Evolutionary conservation across 2,797 vertebrate genomes (phyloP).

Genomic region (Phrynocephalus vlangalii): DNA sequence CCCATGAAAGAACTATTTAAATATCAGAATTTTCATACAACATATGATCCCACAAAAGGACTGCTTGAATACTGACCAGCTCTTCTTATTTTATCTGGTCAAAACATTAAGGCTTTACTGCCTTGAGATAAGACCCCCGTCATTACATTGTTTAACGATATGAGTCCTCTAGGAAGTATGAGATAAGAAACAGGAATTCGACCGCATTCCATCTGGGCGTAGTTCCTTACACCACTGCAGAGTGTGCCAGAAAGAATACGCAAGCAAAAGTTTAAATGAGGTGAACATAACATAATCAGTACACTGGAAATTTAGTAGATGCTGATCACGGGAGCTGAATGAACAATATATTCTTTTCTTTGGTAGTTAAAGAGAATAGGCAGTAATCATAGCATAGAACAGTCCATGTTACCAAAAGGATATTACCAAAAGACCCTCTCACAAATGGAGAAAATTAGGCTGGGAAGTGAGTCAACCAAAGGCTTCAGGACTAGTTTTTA

Average conservation of each 20-base stretch:
- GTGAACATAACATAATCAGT: constrained; percentile 40
- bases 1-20: background rate
- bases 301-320: constrained; percentile 18
- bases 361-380: background rate
- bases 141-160: constrained; percentile 70
- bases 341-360: background rate
- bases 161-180: constrained; percentile 57
- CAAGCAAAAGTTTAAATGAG: constrained; percentile 50
- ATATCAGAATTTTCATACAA: constrained; percentile 30
- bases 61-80: constrained; percentile 44
- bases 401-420: background rate
- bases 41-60: background rate
- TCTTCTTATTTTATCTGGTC: constrained; percentile 58
- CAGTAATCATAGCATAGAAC: background rate
- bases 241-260: constrained; percentile 52
- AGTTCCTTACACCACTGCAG: constrained; percentile 65
- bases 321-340: constrained; percentile 40
- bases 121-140: constrained; percentile 69
- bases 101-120: constrained; percentile 64
- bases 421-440: constrained; percentile 1
- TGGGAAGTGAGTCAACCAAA: constrained; percentile 41
- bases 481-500: constrained; percentile 31
- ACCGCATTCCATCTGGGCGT: constrained; percentile 63
- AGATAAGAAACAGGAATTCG: constrained; percentile 76
- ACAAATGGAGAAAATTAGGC: constrained; percentile 41